phyloP scores from a whole-genome alignment of 2,888 invertebrate species.

The Lottia gigantea region DNA sequence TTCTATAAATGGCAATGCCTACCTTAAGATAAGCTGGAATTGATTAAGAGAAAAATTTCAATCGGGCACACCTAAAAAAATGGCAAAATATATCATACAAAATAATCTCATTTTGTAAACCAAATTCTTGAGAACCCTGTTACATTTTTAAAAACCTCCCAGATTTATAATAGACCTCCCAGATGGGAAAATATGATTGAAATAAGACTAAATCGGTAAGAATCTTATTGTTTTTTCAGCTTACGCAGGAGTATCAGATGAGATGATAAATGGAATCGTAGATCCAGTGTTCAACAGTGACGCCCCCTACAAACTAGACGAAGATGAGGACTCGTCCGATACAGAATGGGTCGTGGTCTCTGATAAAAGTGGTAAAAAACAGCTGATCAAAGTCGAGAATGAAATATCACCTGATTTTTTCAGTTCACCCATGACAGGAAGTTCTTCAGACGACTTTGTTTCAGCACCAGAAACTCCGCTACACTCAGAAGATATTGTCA shows the following conservation, averaged over 20 bases:
- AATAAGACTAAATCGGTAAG: too few species aligned
- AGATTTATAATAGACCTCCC: too few species aligned
- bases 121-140: too few species aligned
- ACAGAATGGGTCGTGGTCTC: conserved; percentile 28
- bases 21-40: too few species aligned
- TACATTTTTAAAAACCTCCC: too few species aligned
- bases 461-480: not conserved
- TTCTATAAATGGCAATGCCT: not conserved
- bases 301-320: not conserved
- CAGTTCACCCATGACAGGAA: conserved; percentile 12
- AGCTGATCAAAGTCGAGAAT: not conserved
- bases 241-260: conserved; percentile 67
- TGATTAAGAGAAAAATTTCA: too few species aligned
- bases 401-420: not conserved
- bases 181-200: too few species aligned
- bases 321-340: conserved; percentile 23
- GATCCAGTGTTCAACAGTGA: conserved; percentile 23
- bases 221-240: conserved; percentile 55
- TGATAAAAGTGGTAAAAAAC: conserved; percentile 4
- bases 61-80: too few species aligned
- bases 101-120: too few species aligned
- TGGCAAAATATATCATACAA: too few species aligned
- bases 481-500: too few species aligned
- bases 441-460: conserved; percentile 10
- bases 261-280: conserved; percentile 33